Percentiles rank a stretch among this genome's conserved stretches.
Evolutionary conservation across 2,888 invertebrate genomes (phyloP).

Genomic region (Dryadula phaetusa): DNA sequence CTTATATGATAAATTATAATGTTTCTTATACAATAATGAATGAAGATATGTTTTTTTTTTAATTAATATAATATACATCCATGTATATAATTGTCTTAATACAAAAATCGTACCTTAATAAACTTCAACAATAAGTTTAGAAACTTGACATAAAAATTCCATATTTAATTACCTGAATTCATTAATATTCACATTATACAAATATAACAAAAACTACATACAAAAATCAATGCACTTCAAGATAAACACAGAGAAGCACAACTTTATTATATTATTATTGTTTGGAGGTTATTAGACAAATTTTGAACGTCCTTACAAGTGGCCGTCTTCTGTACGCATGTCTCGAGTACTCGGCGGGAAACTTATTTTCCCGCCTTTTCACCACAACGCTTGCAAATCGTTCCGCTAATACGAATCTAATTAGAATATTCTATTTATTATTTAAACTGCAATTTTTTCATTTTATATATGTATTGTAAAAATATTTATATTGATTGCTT

Average conservation of each 20-base stretch:
- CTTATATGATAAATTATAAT: slow-evolving; percentile 19
- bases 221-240: neutral
- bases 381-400: slow-evolving; percentile 59
- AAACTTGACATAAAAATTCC: no score
- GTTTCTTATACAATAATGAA: neutral
- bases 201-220: neutral
- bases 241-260: neutral
- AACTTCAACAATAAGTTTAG: neutral
- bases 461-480: neutral
- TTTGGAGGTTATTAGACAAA: slow-evolving; percentile 19
- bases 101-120: neutral
- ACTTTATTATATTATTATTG: slow-evolving; percentile 7
- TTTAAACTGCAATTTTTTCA: slow-evolving; percentile 14
- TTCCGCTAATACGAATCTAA: slow-evolving; percentile 67
- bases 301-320: slow-evolving; percentile 36
- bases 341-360: slow-evolving; percentile 77
- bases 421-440: slow-evolving; percentile 52
- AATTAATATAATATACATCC: neutral
- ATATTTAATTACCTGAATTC: neutral
- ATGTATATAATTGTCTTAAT: neutral
- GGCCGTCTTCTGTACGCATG: slow-evolving; percentile 68
- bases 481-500: neutral
- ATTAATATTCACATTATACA: neutral
- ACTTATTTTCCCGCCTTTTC: slow-evolving; percentile 81
- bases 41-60: neutral